Conservation (phyloP, 2,888 invertebrate species). For the Phasia obesa region DNA sequence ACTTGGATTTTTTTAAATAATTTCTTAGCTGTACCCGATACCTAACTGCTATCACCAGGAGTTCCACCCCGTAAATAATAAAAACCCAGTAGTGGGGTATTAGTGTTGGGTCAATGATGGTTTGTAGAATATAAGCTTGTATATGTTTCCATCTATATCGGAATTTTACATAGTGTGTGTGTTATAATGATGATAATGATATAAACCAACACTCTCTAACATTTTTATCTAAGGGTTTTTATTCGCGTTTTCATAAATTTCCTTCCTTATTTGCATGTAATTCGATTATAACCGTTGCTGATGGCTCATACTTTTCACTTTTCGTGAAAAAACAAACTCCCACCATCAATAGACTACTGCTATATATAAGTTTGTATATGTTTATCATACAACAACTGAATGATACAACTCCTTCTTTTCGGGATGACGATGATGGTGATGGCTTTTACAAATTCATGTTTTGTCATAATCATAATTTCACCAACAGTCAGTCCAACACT, state of each 20-base stretch:
- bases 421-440: slow-evolving; percentile 53
- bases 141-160: not conserved
- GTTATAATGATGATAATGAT: slow-evolving; percentile 41
- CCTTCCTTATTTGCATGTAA: slow-evolving; percentile 79
- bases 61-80: not conserved
- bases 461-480: slow-evolving; percentile 77
- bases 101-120: slow-evolving; percentile 37
- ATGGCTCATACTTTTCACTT: slow-evolving; percentile 23
- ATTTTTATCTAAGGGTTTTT: slow-evolving; percentile 50
- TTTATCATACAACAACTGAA: slow-evolving; percentile 19
- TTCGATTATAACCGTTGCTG: slow-evolving; percentile 75
- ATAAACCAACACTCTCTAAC: slow-evolving; percentile 20
- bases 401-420: slow-evolving; percentile 28
- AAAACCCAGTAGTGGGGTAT: slow-evolving; percentile 12
- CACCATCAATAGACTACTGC: not conserved
- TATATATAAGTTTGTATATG: not conserved
- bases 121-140: slow-evolving; percentile 6
- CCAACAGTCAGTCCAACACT: slow-evolving; percentile 59
- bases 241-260: slow-evolving; percentile 75
- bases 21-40: too few species aligned
- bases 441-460: slow-evolving; percentile 75
- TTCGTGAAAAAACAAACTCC: not conserved
- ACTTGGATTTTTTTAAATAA: too few species aligned
- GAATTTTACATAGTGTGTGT: not conserved
- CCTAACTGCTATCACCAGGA: too few species aligned